phyloP scores from a whole-genome alignment of 2,113 vertebrate species.

The Oreochromis aureus region DNA sequence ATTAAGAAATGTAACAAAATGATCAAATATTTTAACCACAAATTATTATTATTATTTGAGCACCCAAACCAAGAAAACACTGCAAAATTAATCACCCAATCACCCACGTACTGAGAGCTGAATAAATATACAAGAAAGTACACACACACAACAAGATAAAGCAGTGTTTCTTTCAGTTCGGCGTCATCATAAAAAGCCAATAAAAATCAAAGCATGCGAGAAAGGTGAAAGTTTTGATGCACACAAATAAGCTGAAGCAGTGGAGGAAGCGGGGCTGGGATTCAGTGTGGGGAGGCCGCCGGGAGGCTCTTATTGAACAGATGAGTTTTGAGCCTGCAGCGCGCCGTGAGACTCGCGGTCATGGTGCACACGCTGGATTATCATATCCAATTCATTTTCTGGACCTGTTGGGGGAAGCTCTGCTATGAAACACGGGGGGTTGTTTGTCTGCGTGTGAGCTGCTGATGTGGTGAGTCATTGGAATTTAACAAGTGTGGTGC shows the following conservation, averaged over 20 bases:
- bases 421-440: background rate
- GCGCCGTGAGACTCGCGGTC: background rate
- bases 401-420: background rate
- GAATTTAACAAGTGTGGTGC: background rate
- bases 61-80: background rate
- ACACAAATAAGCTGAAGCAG: background rate
- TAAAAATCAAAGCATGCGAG: background rate
- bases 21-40: background rate
- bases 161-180: background rate
- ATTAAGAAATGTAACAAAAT: background rate
- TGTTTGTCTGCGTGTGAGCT: background rate
- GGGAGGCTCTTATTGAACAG: background rate
- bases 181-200: background rate
- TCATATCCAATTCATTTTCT: conserved; percentile 11
- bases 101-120: background rate
- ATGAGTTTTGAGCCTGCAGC: background rate
- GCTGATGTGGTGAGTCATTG: background rate
- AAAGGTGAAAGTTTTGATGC: background rate
- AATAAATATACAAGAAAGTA: too few species aligned
- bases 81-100: background rate
- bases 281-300: background rate
- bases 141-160: background rate
- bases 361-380: background rate
- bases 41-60: background rate
- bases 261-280: background rate